Percentiles rank a stretch among this genome's conserved stretches.
phyloP scores from a whole-genome alignment of 2,113 vertebrate genomes.

The Bettongia penicillata region DNA sequence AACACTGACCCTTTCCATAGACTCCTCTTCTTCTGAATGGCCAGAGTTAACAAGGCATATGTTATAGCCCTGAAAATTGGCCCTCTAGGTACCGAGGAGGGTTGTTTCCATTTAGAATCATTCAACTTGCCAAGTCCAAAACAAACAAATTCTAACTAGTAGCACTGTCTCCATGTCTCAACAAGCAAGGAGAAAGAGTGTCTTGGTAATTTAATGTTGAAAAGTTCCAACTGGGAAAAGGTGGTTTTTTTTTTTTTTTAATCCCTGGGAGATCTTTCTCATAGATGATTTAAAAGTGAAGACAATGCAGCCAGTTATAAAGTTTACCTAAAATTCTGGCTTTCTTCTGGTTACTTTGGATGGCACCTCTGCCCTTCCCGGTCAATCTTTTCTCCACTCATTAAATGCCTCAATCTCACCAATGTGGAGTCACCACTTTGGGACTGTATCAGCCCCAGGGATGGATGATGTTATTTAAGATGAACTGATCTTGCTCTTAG shows the following conservation, averaged over 20 bases:
- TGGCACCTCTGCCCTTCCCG: background rate
- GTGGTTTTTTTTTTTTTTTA: conserved; percentile 44
- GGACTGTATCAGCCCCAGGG: background rate
- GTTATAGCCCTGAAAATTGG: background rate
- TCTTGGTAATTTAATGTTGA: background rate
- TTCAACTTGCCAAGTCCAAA: background rate
- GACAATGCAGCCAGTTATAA: background rate
- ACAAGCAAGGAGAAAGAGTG: background rate
- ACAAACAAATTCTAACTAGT: background rate
- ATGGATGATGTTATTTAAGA: background rate
- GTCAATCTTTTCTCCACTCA: too few relatives aligned
- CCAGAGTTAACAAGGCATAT: background rate
- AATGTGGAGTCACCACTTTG: background rate
- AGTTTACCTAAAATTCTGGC: conserved; percentile 34
- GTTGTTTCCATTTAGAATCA: background rate
- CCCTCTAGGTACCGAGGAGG: background rate
- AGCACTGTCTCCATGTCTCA: background rate
- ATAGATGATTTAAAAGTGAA: conserved; percentile 38
- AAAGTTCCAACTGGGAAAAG: background rate
- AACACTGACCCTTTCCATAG: background rate
- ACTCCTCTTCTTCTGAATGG: background rate
- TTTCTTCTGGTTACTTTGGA: conserved; percentile 34
- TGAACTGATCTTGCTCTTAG: background rate
- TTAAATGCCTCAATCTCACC: background rate
- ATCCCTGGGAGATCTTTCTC: conserved; percentile 40